A percentile compares a stretch with the other conserved stretches of the same genome.
Evolutionary conservation across 1,140 invertebrate species (phyloP).

Genomic region (Amphibalanus amphitrite): DNA sequence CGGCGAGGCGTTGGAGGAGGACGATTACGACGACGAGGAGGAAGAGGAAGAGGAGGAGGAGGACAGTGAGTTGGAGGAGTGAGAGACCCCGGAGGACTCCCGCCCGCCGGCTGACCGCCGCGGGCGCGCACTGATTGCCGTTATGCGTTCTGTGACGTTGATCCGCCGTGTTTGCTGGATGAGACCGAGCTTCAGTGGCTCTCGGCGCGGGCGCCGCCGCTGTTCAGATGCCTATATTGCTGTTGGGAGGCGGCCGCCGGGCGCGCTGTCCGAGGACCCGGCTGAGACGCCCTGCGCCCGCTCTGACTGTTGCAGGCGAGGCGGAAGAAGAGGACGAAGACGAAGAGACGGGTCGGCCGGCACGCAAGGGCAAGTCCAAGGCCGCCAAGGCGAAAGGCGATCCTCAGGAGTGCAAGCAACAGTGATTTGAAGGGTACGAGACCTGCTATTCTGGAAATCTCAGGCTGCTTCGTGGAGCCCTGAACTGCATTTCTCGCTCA

Average conservation of each 20-base stretch:
- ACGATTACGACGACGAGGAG: slow-evolving; percentile 20
- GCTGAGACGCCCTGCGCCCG: background rate
- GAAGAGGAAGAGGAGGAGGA: slow-evolving; percentile 16
- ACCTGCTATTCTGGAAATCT: background rate
- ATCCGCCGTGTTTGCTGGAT: background rate
- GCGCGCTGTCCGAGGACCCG: background rate
- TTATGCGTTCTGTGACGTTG: background rate
- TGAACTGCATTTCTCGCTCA: too few relatives aligned
- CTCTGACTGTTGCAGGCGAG: background rate
- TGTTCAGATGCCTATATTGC: background rate
- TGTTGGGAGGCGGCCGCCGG: background rate
- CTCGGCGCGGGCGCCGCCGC: too few relatives aligned
- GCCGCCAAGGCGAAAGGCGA: background rate
- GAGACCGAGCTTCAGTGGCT: too few relatives aligned
- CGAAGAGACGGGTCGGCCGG: background rate
- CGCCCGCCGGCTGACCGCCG: background rate
- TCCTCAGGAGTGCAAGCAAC: slow-evolving; percentile 2
- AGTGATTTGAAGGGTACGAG: background rate
- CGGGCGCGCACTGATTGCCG: background rate
- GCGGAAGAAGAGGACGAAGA: background rate
- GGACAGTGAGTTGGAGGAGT: background rate
- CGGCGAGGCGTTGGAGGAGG: slow-evolving; percentile 28
- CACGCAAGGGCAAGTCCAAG: background rate
- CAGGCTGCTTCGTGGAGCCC: too few relatives aligned
- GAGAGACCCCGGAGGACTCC: background rate